Percentiles rank a stretch among this genome's conserved stretches.
Conservation (phyloP, 2,888 invertebrate species). For the Cantharis rufa region DNA sequence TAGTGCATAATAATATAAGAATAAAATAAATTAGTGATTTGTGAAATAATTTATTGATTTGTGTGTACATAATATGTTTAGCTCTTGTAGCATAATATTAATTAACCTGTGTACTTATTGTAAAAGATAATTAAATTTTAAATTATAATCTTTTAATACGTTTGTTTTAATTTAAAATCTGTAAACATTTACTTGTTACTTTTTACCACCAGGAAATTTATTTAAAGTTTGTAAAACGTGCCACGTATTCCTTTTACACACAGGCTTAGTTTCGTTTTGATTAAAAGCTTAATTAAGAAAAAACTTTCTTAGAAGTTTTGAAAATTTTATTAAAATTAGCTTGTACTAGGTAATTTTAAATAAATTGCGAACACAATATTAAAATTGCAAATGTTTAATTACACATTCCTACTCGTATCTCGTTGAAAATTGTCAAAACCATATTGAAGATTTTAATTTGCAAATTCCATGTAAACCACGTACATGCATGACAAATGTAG, state of each 20-base stretch:
- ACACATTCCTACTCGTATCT: slow-evolving; percentile 15
- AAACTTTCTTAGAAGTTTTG: background rate
- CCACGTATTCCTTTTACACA: background rate
- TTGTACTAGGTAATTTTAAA: background rate
- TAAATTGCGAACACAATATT: background rate
- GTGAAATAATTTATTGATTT: background rate
- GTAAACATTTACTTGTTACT: background rate
- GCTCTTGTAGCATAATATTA: background rate
- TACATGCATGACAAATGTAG: slow-evolving; percentile 21
- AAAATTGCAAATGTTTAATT: slow-evolving; percentile 2
- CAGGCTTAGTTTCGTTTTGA: background rate
- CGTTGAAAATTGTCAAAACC: slow-evolving; percentile 1
- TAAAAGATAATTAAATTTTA: background rate
- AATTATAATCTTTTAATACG: background rate
- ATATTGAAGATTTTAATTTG: slow-evolving; percentile 3
- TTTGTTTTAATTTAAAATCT: background rate
- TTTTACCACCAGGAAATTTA: background rate
- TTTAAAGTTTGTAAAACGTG: background rate
- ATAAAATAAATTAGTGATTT: background rate
- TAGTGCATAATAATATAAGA: background rate
- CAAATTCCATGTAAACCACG: slow-evolving; percentile 18
- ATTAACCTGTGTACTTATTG: background rate
- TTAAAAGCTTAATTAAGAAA: background rate
- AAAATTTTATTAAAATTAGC: background rate
- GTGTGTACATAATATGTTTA: background rate